Percentiles rank a stretch among this genome's conserved stretches.
These are phyloP conservation scores for Drosophila fulvimacula DNA, from an alignment of 2,888 invertebrate genomes.

Conservation along the genomic window DNA sequence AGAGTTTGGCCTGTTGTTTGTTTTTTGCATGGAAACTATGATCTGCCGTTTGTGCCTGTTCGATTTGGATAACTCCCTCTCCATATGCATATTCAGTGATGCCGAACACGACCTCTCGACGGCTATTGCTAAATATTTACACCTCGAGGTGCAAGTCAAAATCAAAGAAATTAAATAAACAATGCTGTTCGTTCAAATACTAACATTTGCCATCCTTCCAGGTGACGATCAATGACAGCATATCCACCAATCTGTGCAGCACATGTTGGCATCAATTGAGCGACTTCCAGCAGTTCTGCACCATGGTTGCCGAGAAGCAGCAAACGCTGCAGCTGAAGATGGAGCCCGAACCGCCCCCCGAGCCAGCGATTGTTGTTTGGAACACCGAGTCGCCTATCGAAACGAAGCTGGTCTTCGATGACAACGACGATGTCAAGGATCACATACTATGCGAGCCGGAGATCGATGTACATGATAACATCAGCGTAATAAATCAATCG, in stretches of 20 bases:
- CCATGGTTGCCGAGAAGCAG: constrained; percentile 68
- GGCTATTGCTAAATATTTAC: constrained; percentile 52
- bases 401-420: constrained; percentile 54
- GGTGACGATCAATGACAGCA: constrained; percentile 54
- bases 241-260: constrained; percentile 63
- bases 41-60: constrained; percentile 74
- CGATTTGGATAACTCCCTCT: constrained; percentile 40
- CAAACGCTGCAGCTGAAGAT: constrained; percentile 55
- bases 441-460: constrained; percentile 74
- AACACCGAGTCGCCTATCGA: constrained; percentile 53
- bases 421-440: constrained; percentile 60
- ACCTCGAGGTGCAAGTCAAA: constrained; percentile 40
- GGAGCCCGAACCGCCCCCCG: constrained; percentile 64
- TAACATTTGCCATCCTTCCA: constrained; percentile 19
- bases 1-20: constrained; percentile 10
- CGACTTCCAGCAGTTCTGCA: constrained; percentile 66
- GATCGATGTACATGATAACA: constrained; percentile 57
- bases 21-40: constrained; percentile 43
- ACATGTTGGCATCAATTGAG: constrained; percentile 56
- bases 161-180: background rate
- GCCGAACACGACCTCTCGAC: constrained; percentile 45
- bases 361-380: constrained; percentile 56
- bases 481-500: constrained; percentile 3
- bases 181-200: background rate
- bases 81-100: constrained; percentile 52